Conservation (phyloP, 2,888 invertebrate species). For the Lasioglossum lativentre region DNA sequence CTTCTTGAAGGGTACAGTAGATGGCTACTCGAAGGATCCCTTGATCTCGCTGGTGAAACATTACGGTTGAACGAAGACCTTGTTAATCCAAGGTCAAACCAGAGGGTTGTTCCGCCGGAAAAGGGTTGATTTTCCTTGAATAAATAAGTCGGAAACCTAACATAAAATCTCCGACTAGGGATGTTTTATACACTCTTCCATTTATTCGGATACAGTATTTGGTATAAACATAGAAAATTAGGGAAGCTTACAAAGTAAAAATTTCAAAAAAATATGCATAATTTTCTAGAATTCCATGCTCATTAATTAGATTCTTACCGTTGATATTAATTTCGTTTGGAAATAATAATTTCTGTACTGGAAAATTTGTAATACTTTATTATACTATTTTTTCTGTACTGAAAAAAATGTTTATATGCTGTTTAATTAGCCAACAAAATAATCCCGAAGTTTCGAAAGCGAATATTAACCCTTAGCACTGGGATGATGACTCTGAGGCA, state of each 20-base stretch:
- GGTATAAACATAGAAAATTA: not conserved
- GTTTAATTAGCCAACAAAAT: too few relatives aligned
- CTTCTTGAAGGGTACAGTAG: constrained; percentile 53
- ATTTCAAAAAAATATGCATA: not conserved
- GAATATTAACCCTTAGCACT: too few relatives aligned
- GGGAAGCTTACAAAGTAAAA: not conserved
- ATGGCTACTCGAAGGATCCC: constrained; percentile 46
- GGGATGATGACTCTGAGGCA: too few relatives aligned
- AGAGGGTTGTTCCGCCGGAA: not conserved
- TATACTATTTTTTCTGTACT: too few relatives aligned
- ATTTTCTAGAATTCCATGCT: too few relatives aligned
- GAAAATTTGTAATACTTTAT: too few relatives aligned
- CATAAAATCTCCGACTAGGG: not conserved
- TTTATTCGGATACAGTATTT: not conserved
- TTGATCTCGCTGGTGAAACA: constrained; percentile 24
- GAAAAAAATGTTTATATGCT: too few relatives aligned
- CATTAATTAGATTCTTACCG: too few relatives aligned
- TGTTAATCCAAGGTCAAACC: not conserved
- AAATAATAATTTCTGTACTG: too few relatives aligned
- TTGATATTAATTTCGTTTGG: too few relatives aligned
- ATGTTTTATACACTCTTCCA: not conserved
- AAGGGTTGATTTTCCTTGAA: not conserved
- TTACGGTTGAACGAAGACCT: not conserved
- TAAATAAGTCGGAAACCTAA: not conserved
- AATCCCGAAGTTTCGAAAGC: too few relatives aligned